Conservation (phyloP, 2,888 invertebrate species). For the Morpho achilles region DNA sequence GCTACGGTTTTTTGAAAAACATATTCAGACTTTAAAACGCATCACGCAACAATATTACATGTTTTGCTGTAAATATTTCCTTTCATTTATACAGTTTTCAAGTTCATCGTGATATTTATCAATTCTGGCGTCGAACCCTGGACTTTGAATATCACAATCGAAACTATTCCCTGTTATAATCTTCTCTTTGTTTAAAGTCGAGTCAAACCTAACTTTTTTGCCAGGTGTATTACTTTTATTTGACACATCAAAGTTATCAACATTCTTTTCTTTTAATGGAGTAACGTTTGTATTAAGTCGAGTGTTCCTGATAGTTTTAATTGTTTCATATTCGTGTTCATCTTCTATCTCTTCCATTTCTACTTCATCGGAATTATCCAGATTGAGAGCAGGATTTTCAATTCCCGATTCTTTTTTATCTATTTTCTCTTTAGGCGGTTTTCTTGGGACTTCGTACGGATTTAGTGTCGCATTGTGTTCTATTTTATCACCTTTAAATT, state of each 20-base stretch:
- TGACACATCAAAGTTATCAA: constrained; percentile 48
- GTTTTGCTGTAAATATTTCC: constrained; percentile 68
- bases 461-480: constrained; percentile 52
- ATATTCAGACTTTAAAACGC: too few relatives aligned
- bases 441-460: constrained; percentile 71
- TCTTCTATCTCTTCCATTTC: constrained; percentile 62
- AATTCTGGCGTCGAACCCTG: constrained; percentile 67
- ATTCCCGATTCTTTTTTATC: constrained; percentile 58
- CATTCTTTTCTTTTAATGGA: constrained; percentile 51
- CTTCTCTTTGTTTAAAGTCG: constrained; percentile 69
- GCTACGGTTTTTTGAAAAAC: too few relatives aligned
- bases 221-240: constrained; percentile 58
- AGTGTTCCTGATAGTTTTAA: constrained; percentile 67
- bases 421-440: constrained; percentile 50
- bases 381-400: constrained; percentile 63
- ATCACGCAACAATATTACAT: constrained; percentile 40
- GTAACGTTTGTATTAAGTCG: constrained; percentile 66
- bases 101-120: constrained; percentile 74
- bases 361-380: constrained; percentile 70
- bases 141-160: constrained; percentile 62
- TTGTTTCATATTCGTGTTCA: constrained; percentile 65
- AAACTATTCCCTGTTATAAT: constrained; percentile 73
- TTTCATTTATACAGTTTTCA: constrained; percentile 74
- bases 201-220: constrained; percentile 71
- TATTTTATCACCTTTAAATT: constrained; percentile 63